phyloP scores from a whole-genome alignment of 2,113 vertebrate species.

The Rana temporaria region DNA sequence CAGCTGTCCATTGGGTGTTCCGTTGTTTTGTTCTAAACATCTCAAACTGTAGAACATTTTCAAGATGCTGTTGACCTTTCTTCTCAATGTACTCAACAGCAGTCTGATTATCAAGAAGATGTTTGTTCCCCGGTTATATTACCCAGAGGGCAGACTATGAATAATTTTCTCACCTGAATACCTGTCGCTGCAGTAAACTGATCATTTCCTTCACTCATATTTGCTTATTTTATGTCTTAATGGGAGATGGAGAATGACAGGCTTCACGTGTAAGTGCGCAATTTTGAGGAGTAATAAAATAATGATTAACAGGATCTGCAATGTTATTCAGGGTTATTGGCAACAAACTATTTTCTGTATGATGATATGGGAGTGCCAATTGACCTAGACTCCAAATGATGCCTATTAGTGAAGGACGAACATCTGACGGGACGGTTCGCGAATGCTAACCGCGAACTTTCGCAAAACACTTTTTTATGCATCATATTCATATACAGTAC shows the following conservation, averaged over 20 bases:
- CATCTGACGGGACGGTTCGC: no score
- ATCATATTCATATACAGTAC: no score
- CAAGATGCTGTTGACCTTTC: constrained; percentile 55
- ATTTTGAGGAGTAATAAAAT: constrained; percentile 8
- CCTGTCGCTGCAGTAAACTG: constrained; percentile 34
- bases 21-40: constrained; percentile 39
- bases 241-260: constrained; percentile 25
- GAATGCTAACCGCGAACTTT: no score
- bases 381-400: no score
- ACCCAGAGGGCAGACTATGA: constrained; percentile 42
- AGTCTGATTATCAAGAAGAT: constrained; percentile 46
- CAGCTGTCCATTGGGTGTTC: constrained; percentile 30
- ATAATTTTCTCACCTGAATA: constrained; percentile 44
- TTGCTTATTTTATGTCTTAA: constrained; percentile 31
- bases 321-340: no score
- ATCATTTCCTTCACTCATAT: constrained; percentile 19
- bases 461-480: no score
- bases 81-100: constrained; percentile 48
- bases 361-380: no score
- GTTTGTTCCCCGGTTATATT: constrained; percentile 49
- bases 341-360: no score
- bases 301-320: background rate
- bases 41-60: constrained; percentile 48
- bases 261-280: background rate
- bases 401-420: no score